These are phyloP conservation scores for Schizopygopsis pylzovi DNA, from an alignment of 2,797 vertebrate genomes.

Conservation along the genomic window DNA sequence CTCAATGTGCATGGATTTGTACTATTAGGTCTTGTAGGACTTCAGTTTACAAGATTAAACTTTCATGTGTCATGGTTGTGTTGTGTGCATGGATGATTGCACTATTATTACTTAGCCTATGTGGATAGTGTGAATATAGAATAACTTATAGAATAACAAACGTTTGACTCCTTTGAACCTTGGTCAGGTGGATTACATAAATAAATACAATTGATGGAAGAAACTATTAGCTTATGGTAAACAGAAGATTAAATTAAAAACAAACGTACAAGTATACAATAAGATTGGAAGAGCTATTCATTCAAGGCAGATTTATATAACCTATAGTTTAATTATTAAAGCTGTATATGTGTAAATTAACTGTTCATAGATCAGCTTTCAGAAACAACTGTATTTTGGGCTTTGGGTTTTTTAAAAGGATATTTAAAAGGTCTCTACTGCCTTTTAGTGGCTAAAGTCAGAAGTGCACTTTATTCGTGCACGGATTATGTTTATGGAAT, in stretches of 20 bases:
- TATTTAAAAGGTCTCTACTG: constrained; percentile 51
- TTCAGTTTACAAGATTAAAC: neutral
- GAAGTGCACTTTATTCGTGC: constrained; percentile 13
- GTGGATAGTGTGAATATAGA: too few species aligned
- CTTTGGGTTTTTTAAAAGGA: neutral
- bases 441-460: constrained; percentile 52
- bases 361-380: neutral
- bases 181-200: neutral
- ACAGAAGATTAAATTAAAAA: neutral
- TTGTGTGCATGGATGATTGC: neutral
- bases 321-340: neutral
- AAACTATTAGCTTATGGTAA: neutral
- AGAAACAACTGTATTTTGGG: neutral
- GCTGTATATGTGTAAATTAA: neutral
- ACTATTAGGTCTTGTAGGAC: neutral
- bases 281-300: neutral
- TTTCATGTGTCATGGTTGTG: neutral
- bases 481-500: neutral
- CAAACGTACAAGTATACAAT: neutral
- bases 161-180: neutral
- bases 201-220: neutral
- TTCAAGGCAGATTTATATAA: neutral
- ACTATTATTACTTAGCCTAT: too few species aligned
- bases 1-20: neutral
- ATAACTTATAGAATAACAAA: neutral